phyloP scores from a whole-genome alignment of 2,797 vertebrate genomes.

The Graptemys geographica region DNA sequence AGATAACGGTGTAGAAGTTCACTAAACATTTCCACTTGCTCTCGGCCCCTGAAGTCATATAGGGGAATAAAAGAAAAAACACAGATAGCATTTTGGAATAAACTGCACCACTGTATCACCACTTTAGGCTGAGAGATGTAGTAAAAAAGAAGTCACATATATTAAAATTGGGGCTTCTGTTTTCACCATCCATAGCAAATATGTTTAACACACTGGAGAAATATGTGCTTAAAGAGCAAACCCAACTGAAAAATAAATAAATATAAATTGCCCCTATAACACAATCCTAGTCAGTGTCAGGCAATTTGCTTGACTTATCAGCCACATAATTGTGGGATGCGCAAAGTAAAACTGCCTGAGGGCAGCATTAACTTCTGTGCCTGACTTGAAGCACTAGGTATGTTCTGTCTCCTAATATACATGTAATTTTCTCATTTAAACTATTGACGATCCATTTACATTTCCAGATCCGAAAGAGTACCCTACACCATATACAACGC shows the following conservation, averaged over 20 bases:
- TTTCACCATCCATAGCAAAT: background rate
- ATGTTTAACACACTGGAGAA: slow-evolving; percentile 23
- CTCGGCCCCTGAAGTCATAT: slow-evolving; percentile 42
- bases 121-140: background rate
- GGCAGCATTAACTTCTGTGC: slow-evolving; percentile 29
- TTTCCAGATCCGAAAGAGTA: background rate
- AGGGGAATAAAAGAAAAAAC: slow-evolving; percentile 42
- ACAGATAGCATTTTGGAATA: background rate
- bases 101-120: background rate
- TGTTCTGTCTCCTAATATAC: background rate
- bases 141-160: background rate
- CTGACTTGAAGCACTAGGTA: background rate
- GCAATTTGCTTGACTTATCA: background rate
- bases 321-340: slow-evolving; percentile 27
- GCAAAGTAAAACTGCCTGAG: slow-evolving; percentile 7
- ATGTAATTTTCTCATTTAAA: background rate
- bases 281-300: background rate
- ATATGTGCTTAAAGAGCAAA: background rate
- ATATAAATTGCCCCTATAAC: slow-evolving; percentile 5
- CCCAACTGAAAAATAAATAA: rapidly evolving
- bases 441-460: rapidly evolving
- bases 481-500: background rate
- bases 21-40: slow-evolving; percentile 53
- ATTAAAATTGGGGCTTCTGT: background rate
- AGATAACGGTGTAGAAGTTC: slow-evolving; percentile 55